Percentiles rank a stretch among this genome's conserved stretches.
These are phyloP conservation scores for Mola mola DNA, from an alignment of 2,113 vertebrate species.

Conservation along the genomic window DNA sequence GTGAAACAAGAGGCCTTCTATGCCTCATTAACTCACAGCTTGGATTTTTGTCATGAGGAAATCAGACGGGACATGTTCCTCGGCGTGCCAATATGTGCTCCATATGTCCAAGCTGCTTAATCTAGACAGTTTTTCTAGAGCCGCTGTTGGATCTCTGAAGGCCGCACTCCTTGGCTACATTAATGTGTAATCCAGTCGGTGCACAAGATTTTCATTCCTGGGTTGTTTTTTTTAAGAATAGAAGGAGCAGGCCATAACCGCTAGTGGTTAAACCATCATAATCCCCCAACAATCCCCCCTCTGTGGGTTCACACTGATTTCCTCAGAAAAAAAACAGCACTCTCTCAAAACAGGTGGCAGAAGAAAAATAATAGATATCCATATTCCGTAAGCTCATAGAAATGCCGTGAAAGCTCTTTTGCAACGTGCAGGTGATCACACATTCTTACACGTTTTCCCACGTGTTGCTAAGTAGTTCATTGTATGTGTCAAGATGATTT, in stretches of 20 bases:
- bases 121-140: slow-evolving; percentile 37
- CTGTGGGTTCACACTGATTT: slow-evolving; percentile 19
- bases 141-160: slow-evolving; percentile 19
- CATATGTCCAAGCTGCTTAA: slow-evolving; percentile 46
- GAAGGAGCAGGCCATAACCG: slow-evolving; percentile 1
- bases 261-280: slow-evolving; percentile 30
- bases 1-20: slow-evolving; percentile 48
- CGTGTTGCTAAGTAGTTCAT: background rate
- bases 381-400: slow-evolving; percentile 13
- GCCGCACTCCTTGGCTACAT: slow-evolving; percentile 12
- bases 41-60: slow-evolving; percentile 56
- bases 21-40: slow-evolving; percentile 61
- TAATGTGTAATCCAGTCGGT: slow-evolving; percentile 25
- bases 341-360: no score
- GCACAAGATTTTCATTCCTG: slow-evolving; percentile 28
- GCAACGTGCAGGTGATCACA: background rate
- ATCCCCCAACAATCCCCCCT: slow-evolving; percentile 35
- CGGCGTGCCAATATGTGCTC: slow-evolving; percentile 42
- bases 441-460: background rate
- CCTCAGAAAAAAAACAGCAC: background rate
- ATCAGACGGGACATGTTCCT: slow-evolving; percentile 47
- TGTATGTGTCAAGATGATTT: slow-evolving; percentile 1
- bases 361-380: no score
- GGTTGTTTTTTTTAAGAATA: slow-evolving; percentile 3
- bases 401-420: slow-evolving; percentile 14